Evolutionary conservation across 1,140 invertebrate species (phyloP).

Genomic region (Diabrotica virgifera): DNA sequence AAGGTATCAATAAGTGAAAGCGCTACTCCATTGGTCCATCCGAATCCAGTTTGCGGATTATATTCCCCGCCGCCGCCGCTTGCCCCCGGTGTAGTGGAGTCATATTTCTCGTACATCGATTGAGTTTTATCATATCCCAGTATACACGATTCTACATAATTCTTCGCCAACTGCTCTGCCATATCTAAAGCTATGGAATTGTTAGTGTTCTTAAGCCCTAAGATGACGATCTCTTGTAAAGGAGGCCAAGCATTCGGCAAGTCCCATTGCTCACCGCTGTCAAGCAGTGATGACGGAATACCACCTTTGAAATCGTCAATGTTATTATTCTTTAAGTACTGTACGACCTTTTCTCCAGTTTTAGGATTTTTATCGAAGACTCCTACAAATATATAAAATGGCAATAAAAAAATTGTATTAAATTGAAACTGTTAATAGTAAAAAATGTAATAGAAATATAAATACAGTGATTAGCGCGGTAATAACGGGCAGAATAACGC

Average conservation of each 20-base stretch:
- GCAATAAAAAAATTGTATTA: no score
- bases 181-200: conserved; percentile 60
- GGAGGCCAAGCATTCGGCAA: conserved; percentile 87
- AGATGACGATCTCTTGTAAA: conserved; percentile 75
- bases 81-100: conserved; percentile 64
- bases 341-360: conserved; percentile 49
- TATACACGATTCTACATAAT: conserved; percentile 75
- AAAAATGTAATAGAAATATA: no score
- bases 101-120: conserved; percentile 89
- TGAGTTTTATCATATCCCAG: conserved; percentile 48
- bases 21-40: conserved; percentile 90
- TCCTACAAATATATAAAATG: conserved; percentile 8
- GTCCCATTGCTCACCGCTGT: conserved; percentile 85
- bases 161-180: conserved; percentile 65
- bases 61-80: conserved; percentile 89
- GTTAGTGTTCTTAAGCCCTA: conserved; percentile 57
- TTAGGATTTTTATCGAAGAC: conserved; percentile 19
- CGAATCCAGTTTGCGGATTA: conserved; percentile 83
- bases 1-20: conserved; percentile 29
- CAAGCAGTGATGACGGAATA: conserved; percentile 68
- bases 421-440: no score
- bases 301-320: conserved; percentile 60
- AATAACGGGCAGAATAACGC: no score
- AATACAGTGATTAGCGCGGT: no score
- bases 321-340: conserved; percentile 54